Evolutionary conservation across 2,797 vertebrate genomes (phyloP), one percentile per base, ranked within the genome.

Genomic region (Xiphophorus birchmanni): DNA sequence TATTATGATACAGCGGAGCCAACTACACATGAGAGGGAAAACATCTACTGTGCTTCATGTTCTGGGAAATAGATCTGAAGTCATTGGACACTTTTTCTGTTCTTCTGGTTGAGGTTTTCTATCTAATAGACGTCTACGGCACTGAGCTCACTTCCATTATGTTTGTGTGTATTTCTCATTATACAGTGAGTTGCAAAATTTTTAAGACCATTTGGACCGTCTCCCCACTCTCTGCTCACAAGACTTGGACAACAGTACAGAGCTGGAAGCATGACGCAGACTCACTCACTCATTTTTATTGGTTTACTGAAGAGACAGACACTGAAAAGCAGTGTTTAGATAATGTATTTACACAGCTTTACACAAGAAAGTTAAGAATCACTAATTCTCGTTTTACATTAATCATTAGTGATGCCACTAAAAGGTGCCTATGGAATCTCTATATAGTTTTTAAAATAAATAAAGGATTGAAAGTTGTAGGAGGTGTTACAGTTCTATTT

Each of bases 11-110:
- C 87, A 88, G 74, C 81, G 74, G 72, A 84, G 82, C 76, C 29
- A 1, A 86, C 77, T 42, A 29, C 86, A 80, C 85, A 89, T 78
- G 80, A 89, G 88, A 86, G 86, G 76, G 54, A 90, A 86, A 83
- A 89, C 79, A 84, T 85, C 86, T 63, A 79, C 78, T 89, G 81
- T 87, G 71, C 79, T 89, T 75, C 84, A 54, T 83, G 79, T 88
- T 89, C 82, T 63, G 87, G 87, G 88, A 92, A 93, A 92, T 90
- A 84, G 89, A 88, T 90, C 75, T 77, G 63, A 79, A 74, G 79
- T 88, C 75, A 73, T 78, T 82, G 80, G 81, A 80, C 52, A n/a
- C 78, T 87, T 82, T 71, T 81, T 77, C 47, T 69, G 80, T 89
- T 81, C 67, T 81, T 77, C 47, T 77, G 76, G 45, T 29, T 35